phyloP scores from a whole-genome alignment of 1,140 invertebrate species.

The Trichonephila clavata region DNA sequence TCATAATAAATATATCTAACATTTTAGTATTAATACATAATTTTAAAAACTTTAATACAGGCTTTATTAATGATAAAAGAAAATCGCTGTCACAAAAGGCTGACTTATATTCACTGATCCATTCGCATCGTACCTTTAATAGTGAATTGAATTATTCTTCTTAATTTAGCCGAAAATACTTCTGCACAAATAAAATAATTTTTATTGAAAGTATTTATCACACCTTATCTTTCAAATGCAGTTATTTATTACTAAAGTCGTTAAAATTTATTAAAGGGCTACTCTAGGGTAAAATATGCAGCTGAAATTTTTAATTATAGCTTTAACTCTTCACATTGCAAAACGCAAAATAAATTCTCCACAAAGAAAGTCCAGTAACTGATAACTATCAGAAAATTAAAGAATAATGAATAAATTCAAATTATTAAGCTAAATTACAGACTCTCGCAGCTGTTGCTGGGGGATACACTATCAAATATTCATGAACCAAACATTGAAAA shows the following conservation, averaged over 20 bases:
- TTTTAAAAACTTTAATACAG: too few relatives aligned
- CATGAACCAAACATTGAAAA: constrained; percentile 56
- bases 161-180: not conserved
- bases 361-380: constrained; percentile 5
- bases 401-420: constrained; percentile 64
- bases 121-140: not conserved
- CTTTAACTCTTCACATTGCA: not conserved
- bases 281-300: not conserved
- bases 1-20: too few relatives aligned
- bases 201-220: not conserved
- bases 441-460: constrained; percentile 55
- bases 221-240: not conserved
- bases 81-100: too few relatives aligned
- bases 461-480: constrained; percentile 44
- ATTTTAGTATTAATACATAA: too few relatives aligned
- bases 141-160: not conserved
- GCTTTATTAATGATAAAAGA: too few relatives aligned
- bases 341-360: not conserved
- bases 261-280: constrained; percentile 9
- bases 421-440: constrained; percentile 65
- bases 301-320: constrained; percentile 8
- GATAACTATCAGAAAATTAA: constrained; percentile 62
- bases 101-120: too few relatives aligned
- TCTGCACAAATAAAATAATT: not conserved
- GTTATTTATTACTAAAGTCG: not conserved